Percentiles rank a stretch among this genome's conserved stretches.
These are phyloP conservation scores for Apocrypta bakeri DNA, from an alignment of 1,140 invertebrate genomes.

Conservation along the genomic window DNA sequence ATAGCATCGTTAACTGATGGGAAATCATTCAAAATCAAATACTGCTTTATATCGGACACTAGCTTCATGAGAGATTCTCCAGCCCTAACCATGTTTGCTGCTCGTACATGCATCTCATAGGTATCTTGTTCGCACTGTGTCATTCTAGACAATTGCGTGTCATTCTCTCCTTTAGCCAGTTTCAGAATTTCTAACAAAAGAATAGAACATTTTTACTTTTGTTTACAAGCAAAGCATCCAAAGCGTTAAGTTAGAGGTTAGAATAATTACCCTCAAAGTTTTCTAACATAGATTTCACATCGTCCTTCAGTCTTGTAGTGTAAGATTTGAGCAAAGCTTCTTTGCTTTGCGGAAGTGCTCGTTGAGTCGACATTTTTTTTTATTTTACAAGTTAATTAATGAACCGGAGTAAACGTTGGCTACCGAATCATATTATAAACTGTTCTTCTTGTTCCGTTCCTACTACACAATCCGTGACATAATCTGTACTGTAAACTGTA, in stretches of 20 bases:
- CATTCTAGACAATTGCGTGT: conserved; percentile 89
- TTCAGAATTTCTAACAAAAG: conserved; percentile 89
- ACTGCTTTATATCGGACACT: conserved; percentile 97
- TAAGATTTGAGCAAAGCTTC: conserved; percentile 96
- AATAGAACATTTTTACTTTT: not conserved
- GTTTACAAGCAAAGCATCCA: not conserved
- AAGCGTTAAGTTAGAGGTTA: conserved; percentile 77
- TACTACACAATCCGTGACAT: too few relatives aligned
- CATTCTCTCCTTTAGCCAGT: conserved; percentile 93
- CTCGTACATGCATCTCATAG: conserved; percentile 97
- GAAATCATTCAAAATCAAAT: conserved; percentile 97
- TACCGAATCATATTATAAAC: not conserved
- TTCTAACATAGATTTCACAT: conserved; percentile 96
- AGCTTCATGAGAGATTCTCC: conserved; percentile 97
- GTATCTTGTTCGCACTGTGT: conserved; percentile 96
- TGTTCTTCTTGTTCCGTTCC: too few relatives aligned
- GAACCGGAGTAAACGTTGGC: not conserved
- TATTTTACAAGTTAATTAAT: not conserved
- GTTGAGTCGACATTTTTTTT: conserved; percentile 73
- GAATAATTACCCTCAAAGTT: conserved; percentile 90
- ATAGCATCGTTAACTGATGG: conserved; percentile 97
- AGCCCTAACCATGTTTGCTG: conserved; percentile 95
- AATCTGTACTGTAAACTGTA: too few relatives aligned
- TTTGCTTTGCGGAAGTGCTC: conserved; percentile 90
- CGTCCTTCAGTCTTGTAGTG: conserved; percentile 93